Percentiles rank a stretch among this genome's conserved stretches.
phyloP scores from a whole-genome alignment of 2,113 vertebrate genomes.

The Nothocercus julius region DNA sequence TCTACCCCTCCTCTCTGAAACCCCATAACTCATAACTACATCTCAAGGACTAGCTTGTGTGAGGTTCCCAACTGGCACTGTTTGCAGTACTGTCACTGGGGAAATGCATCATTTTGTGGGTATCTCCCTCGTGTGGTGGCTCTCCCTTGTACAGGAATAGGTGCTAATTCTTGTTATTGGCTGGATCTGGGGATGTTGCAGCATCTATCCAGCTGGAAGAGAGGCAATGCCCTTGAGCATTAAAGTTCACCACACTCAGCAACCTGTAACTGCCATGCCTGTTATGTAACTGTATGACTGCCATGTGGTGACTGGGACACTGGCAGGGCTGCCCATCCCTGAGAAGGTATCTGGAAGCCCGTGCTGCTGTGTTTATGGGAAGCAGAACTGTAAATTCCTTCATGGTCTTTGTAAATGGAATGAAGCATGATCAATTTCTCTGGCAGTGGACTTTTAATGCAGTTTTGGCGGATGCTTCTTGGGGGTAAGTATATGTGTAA shows the following conservation, averaged over 20 bases:
- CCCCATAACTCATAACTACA: background rate
- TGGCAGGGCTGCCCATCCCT: background rate
- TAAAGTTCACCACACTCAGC: background rate
- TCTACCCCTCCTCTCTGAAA: background rate
- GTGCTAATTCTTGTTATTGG: background rate
- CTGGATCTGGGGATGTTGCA: too few relatives aligned
- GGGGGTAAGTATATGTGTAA: background rate
- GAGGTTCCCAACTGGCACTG: background rate
- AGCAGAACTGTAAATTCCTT: background rate
- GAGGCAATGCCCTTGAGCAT: background rate
- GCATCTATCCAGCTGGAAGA: background rate
- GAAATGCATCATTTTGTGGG: background rate
- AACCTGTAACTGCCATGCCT: background rate
- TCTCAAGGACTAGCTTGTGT: fast-evolving
- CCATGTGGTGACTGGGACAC: background rate
- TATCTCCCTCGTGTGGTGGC: background rate
- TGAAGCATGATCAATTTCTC: too few relatives aligned
- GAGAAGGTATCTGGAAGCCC: background rate
- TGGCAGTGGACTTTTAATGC: background rate
- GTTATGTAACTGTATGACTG: background rate
- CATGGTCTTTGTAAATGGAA: background rate
- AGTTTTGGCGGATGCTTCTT: background rate
- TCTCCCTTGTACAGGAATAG: background rate
- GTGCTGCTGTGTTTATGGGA: background rate
- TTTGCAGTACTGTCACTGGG: background rate